Base-by-base conservation (phyloP, 2,888 invertebrate genomes). In the Lithophane leautieri region DNA sequence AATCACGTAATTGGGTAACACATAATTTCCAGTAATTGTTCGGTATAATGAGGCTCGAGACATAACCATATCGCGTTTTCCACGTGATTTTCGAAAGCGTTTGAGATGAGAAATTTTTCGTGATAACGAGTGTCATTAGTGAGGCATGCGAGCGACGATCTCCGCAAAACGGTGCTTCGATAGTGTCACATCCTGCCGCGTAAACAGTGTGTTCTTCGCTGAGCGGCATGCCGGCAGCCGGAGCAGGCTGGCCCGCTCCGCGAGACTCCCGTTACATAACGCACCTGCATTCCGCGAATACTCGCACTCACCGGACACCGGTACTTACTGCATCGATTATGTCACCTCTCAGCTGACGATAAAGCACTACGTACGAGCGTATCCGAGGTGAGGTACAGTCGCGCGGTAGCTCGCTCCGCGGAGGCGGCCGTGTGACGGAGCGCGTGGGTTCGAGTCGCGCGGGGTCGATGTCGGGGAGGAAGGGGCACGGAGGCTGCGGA, bases 261-360 rank as follows among this genome's bases (percentile, higher is more conserved):
- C 68, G 70, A 54, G 60, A 74, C 73, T 83, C 83, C 83, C 83
- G 83, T 83, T 83, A 83, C 73, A 83, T 83, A 83, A 83, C 94
- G 88, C 93, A 94, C 93, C 93, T 94, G 94, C 93, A 94, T 92
- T 91, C 92, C 91, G 89, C 90, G 89, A 90, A 90, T 91, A 89
- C 85, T 91, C 84, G 88, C 92, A 92, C 93, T 93, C 91, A 91
- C 91, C 92, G 89, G 89, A 90, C 93, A 94, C 94, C 93, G 94
- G 94, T 95, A 95, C 94, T 95, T 95, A 95, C 95, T 95, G 95
- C 95, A 94, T 95, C 92, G 95, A 95, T 95, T 95, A 95, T 95
- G 93, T 95, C 95, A 95, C 95, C 92, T 94, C 94, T 92, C 95
- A 95, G 95, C 94, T 95, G 95, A 94, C 90, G 92, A 90, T 90